phyloP scores from a whole-genome alignment of 1,140 invertebrate genomes.

The Steinernema khuongi region DNA sequence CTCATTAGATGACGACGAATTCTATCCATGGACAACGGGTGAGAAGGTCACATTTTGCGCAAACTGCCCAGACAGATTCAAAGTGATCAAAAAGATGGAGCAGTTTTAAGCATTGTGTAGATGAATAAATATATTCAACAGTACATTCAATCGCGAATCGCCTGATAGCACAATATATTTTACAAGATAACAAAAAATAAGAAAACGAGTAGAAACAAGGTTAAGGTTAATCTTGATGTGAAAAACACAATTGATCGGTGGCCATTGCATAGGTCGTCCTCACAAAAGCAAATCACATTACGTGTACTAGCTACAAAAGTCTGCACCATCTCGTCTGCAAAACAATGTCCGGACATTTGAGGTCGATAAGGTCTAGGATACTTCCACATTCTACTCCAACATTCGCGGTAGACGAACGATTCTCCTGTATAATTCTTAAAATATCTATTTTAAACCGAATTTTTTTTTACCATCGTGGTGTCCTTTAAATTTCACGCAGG shows the following conservation, averaged over 20 bases:
- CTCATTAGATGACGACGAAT: not conserved
- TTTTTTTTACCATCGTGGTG: conserved; percentile 28
- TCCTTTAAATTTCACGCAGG: conserved; percentile 46
- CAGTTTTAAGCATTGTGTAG: not conserved
- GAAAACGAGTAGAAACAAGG: not conserved
- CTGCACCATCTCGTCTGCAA: conserved; percentile 42
- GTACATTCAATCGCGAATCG: no score
- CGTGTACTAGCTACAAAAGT: conserved; percentile 37
- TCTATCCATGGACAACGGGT: not conserved
- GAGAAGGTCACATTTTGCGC: not conserved
- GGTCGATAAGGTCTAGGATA: conserved; percentile 44
- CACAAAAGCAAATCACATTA: conserved; percentile 47
- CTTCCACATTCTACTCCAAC: conserved; percentile 40
- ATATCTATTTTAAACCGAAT: conserved; percentile 20
- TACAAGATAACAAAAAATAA: conserved; percentile 30
- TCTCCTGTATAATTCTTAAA: conserved; percentile 38
- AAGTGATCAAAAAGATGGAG: not conserved
- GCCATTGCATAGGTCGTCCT: conserved; percentile 44
- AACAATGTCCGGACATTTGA: conserved; percentile 39
- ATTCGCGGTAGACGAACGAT: conserved; percentile 43
- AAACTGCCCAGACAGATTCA: not conserved
- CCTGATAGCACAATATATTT: no score
- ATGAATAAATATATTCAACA: no score
- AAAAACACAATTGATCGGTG: not conserved
- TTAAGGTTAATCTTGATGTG: not conserved